Conservation (phyloP, 2,888 invertebrate species). For the Fissipunctia ypsillon region DNA sequence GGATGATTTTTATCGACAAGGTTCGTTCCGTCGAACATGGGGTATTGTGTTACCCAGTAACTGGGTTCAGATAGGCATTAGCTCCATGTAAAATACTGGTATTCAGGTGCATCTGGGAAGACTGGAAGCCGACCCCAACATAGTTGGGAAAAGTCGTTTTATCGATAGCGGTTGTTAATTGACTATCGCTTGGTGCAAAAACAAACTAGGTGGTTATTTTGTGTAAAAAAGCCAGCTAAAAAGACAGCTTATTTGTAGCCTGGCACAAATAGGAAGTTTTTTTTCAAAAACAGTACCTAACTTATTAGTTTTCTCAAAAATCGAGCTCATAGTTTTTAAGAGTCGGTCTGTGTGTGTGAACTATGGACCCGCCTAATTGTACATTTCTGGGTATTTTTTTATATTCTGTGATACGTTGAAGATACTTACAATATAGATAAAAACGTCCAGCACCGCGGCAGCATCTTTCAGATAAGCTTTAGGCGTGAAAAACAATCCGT, state of each 20-base stretch:
- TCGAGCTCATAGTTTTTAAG: not conserved
- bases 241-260: too few species aligned
- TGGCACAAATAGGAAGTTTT: too few species aligned
- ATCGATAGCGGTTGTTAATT: not conserved
- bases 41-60: too few species aligned
- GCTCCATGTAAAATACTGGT: too few species aligned
- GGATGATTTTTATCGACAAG: not conserved
- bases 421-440: conserved; percentile 97
- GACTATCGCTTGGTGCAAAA: not conserved
- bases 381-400: too few species aligned
- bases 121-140: too few species aligned
- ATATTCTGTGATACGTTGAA: not conserved
- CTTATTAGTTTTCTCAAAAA: not conserved
- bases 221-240: not conserved
- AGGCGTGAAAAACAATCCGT: conserved; percentile 99
- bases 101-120: too few species aligned
- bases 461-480: conserved; percentile 99
- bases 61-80: too few species aligned
- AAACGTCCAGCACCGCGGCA: conserved; percentile 98
- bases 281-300: too few species aligned
- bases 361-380: not conserved
- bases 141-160: not conserved
- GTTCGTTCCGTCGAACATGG: too few species aligned
- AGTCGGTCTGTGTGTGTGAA: not conserved
- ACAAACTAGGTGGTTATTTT: not conserved